Base-by-base conservation (phyloP, 2,888 invertebrate genomes). In the Elegia similella region DNA sequence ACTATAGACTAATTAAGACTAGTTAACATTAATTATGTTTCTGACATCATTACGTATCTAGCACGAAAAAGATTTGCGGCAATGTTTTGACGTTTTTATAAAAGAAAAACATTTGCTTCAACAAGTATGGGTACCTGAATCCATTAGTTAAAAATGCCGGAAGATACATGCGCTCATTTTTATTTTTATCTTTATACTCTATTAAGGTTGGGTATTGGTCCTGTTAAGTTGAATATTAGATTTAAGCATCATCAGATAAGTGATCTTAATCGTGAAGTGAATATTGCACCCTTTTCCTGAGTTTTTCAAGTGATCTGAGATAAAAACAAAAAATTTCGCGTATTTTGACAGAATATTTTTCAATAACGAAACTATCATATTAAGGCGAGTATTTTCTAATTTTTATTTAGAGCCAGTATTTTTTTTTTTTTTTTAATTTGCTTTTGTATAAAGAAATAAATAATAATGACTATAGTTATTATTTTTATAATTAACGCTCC, bases 91-190 rank as follows among this genome's bases (percentile, higher is more conserved):
- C 2, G 43, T 43, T 43, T 43, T 43, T 43, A 43, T 16, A 15
- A 17, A 43, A 43, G 16, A 12, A 38, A 38, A 38, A 38, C 23
- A 46, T 46, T 44, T 30, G 13, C 34, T 52, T 38, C 34, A 17
- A 7, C 42, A 38, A 38, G 38, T 42, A 52, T 3, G 16, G 48
- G 13, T 47, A 47, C 13, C 15, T 32, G 43, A 16, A 32, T 32
- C 48, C 38, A 52, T 52, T 52, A 52, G 52, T 52, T 34, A 38
- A 38, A 52, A 34, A 52, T 52, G 52, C 52, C 52, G 34, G 52
- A 52, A 52, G 52, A 13, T n/a, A 29, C 12, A 47, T 30, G 47
- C 23, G 47, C 46, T 29, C 46, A 46, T 30, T 47, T 47, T 30
- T 47, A 30, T 30, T 47, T 23, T 47, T 38, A n/a, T 6, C 2